Evolutionary conservation across 2,113 vertebrate species (phyloP).

Genomic region (Sylvia atricapilla): DNA sequence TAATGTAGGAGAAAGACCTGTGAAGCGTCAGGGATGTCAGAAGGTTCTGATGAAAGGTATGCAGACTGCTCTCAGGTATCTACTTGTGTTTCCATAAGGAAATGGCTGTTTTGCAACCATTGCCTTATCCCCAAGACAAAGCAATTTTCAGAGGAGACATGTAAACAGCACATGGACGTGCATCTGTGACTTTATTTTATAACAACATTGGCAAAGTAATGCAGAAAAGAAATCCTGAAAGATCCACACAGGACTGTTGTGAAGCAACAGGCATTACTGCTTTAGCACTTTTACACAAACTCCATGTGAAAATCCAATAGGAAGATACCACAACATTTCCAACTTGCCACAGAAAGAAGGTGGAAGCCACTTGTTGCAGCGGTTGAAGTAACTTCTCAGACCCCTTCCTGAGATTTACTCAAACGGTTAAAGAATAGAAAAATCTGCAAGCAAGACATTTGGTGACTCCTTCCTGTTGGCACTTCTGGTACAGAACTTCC

Average conservation of each 20-base stretch:
- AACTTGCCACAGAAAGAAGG: neutral
- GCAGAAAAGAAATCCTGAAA: neutral
- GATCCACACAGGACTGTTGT: neutral
- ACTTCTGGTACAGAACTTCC: neutral
- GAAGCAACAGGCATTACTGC: neutral
- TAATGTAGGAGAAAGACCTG: neutral
- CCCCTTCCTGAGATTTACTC: neutral
- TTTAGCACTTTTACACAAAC: neutral
- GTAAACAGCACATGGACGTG: rapidly evolving
- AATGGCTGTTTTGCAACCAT: neutral
- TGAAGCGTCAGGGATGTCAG: neutral
- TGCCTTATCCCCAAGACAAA: neutral
- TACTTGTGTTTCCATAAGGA: neutral
- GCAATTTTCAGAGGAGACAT: neutral
- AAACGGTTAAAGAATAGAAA: neutral
- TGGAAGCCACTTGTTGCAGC: neutral
- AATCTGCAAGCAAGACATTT: neutral
- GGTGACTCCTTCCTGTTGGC: neutral
- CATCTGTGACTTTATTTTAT: neutral
- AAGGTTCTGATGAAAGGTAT: neutral
- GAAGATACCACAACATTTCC: neutral
- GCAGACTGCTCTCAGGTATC: neutral
- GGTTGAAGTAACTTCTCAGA: neutral
- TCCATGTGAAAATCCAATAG: neutral
- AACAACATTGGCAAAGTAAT: neutral